These are phyloP conservation scores for Cantharis lateralis DNA, from an alignment of 2,888 invertebrate genomes.

Conservation along the genomic window DNA sequence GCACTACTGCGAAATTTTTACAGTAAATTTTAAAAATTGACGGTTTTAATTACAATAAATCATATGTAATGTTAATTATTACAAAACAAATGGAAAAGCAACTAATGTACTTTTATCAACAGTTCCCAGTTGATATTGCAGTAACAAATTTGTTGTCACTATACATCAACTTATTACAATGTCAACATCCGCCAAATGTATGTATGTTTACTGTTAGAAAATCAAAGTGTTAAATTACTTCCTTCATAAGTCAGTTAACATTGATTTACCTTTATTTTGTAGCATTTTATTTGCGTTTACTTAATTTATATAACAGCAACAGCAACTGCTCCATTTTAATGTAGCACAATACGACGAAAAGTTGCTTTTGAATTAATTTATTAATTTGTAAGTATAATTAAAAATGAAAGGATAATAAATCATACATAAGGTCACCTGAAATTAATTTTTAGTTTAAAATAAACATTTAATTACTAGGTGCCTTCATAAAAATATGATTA, in stretches of 20 bases:
- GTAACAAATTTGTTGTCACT: conserved; percentile 11
- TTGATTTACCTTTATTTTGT: conserved; percentile 8
- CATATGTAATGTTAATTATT: background rate
- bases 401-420: background rate
- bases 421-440: background rate
- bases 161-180: conserved; percentile 14
- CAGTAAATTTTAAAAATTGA: background rate
- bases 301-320: background rate
- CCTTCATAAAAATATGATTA: background rate
- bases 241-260: conserved; percentile 8
- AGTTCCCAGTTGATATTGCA: conserved; percentile 17
- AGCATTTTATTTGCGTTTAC: background rate
- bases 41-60: background rate
- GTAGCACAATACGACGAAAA: background rate
- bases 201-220: conserved; percentile 10
- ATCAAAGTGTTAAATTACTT: conserved; percentile 16
- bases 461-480: background rate
- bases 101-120: conserved; percentile 9
- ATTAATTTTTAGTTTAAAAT: background rate
- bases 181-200: conserved; percentile 2
- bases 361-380: background rate
- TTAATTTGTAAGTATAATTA: background rate
- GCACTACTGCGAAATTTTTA: background rate
- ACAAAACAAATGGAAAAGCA: background rate
- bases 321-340: background rate